These are phyloP conservation scores for Thereva unica DNA, from an alignment of 2,888 invertebrate species.

Conservation along the genomic window DNA sequence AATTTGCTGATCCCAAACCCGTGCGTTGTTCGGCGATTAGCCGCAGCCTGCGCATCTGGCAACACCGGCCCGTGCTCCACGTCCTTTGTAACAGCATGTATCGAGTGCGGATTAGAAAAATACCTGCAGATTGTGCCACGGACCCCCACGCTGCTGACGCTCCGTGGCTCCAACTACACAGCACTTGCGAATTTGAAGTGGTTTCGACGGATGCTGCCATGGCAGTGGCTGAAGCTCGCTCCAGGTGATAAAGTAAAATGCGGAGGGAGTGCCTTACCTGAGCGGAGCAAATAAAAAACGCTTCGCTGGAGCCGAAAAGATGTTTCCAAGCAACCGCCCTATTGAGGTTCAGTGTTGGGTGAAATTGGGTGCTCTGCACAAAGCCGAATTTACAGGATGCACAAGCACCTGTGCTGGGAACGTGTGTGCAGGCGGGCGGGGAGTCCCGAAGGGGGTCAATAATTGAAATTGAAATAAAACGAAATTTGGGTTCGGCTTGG, in stretches of 20 bases:
- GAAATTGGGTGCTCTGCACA: neutral
- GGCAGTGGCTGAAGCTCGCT: too few species aligned
- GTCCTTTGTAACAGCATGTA: too few species aligned
- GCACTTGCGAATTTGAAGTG: too few species aligned
- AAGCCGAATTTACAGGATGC: slow-evolving; percentile 1
- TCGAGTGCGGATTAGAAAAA: too few species aligned
- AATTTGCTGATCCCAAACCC: too few species aligned
- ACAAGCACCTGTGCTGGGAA: neutral
- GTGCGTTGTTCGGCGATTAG: too few species aligned
- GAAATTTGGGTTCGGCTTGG: slow-evolving; percentile 2
- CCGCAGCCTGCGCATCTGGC: too few species aligned
- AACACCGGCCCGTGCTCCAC: too few species aligned
- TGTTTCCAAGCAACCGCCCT: slow-evolving; percentile 13
- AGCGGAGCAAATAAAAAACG: neutral
- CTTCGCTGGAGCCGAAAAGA: neutral
- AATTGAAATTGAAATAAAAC: slow-evolving; percentile 26
- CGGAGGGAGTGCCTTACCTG: too few species aligned
- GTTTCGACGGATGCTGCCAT: too few species aligned
- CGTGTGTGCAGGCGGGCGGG: neutral
- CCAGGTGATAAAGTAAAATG: neutral
- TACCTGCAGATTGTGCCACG: neutral
- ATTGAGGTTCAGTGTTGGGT: neutral
- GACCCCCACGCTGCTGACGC: neutral
- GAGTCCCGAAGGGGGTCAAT: neutral
- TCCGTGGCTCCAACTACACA: neutral